These are phyloP conservation scores for Nyctereutes procyonoides DNA, from an alignment of 2,113 vertebrate species.

Conservation along the genomic window DNA sequence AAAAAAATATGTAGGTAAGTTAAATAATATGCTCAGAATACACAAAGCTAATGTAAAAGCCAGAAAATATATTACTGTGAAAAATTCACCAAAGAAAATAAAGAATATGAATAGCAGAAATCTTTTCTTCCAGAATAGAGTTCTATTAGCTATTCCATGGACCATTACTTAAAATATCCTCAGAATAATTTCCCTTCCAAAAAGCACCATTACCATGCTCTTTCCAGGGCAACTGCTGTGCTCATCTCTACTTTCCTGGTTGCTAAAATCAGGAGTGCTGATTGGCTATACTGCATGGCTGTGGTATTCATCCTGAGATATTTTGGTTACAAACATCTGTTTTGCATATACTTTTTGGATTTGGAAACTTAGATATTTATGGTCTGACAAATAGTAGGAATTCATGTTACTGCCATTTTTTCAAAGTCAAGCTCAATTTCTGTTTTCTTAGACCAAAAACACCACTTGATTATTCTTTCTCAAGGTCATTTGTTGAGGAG, in stretches of 20 bases:
- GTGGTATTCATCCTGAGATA: background rate
- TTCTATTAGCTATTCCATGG: background rate
- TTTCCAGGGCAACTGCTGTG: background rate
- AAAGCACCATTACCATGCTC: background rate
- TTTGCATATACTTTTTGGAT: constrained; percentile 22
- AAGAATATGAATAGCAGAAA: background rate
- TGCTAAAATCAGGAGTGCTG: background rate
- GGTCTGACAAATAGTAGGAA: background rate
- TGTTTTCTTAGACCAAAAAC: constrained; percentile 20
- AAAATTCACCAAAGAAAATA: background rate
- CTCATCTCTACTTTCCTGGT: background rate
- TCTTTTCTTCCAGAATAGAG: background rate
- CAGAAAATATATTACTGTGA: background rate
- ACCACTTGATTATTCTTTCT: constrained; percentile 1
- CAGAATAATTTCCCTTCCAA: background rate
- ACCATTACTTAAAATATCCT: background rate
- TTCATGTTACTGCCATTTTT: background rate
- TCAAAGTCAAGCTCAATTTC: background rate
- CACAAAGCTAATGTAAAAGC: background rate
- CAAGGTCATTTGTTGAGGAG: background rate
- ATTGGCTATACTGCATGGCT: background rate
- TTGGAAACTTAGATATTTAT: constrained; percentile 19
- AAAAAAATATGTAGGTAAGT: background rate
- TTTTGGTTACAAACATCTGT: constrained; percentile 30
- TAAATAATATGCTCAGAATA: background rate